Conservation (phyloP, 1,140 invertebrate genomes). For the Tachypleus tridentatus region DNA sequence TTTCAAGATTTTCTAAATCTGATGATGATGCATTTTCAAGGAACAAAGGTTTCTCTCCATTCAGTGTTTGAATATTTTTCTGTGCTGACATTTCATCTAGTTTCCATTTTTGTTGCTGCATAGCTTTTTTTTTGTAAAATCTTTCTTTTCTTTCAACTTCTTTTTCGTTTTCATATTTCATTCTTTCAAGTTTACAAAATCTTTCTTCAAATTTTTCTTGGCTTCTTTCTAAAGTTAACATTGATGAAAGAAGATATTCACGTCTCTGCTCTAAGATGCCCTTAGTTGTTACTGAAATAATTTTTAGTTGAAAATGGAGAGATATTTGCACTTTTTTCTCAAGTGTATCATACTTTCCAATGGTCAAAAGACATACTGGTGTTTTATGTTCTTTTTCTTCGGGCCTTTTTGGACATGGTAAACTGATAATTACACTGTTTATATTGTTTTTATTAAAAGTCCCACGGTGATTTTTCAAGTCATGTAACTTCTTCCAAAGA, state of each 20-base stretch:
- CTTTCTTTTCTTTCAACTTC: constrained; percentile 17
- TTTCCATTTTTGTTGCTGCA: constrained; percentile 12
- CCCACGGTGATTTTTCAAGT: constrained; percentile 14
- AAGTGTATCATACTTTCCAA: too few relatives aligned
- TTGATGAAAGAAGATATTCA: not conserved
- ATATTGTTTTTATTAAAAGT: constrained; percentile 16
- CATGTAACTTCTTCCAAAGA: constrained; percentile 18
- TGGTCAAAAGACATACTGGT: not conserved
- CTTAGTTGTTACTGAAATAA: not conserved
- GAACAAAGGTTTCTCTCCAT: constrained; percentile 11
- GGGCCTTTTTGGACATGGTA: constrained; percentile 5
- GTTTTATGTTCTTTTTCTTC: not conserved
- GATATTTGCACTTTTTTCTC: not conserved
- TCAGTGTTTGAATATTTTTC: constrained; percentile 12
- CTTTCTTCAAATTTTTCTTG: constrained; percentile 17
- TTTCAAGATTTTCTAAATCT: constrained; percentile 10
- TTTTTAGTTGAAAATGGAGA: constrained; percentile 2
- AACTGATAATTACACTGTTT: constrained; percentile 12
- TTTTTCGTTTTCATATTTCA: constrained; percentile 19
- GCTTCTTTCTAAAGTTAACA: constrained; percentile 11
- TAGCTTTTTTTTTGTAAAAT: constrained; percentile 16
- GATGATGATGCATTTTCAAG: constrained; percentile 3
- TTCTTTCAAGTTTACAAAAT: constrained; percentile 15
- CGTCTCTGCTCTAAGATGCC: not conserved
- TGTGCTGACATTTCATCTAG: not conserved